Base-by-base conservation (phyloP, 1,140 invertebrate genomes). In the Achroia grisella region DNA sequence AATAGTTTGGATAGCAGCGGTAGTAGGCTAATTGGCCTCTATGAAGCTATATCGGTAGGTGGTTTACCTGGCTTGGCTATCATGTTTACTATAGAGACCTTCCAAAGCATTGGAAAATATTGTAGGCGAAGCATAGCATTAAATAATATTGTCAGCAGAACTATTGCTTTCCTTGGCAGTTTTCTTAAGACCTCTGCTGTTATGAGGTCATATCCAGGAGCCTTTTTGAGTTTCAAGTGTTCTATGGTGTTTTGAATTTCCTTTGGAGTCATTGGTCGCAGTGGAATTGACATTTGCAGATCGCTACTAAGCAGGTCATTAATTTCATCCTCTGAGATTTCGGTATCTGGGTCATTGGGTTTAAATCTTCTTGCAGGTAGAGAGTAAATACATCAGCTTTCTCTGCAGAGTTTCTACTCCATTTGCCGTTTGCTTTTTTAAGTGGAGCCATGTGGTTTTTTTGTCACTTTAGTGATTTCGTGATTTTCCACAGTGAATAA, bases 1-100 rank as follows among this genome's bases (percentile, higher is more conserved):
- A 70, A 62, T 10, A 68, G 0, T 52, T 79, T 74, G 8, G 53
- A 63, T 0, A 64, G 10, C 5, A 61, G 50, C 9, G 65, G 45
- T n/a, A 47, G 17, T 12, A 47, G 17, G 17, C 37, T 39, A 11
- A 47, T 47, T 0, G 45, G 45, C 23, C 36, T 39, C 13, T 47
- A 47, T 9, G 45, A 47, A 32, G 45, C 27, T 33, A 47, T 10
- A n/a, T 40, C 44, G n/a, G n/a, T n/a, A n/a, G n/a, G n/a, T n/a
- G n/a, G n/a, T n/a, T n/a, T n/a, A n/a, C n/a, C n/a, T n/a, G n/a
- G n/a, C n/a, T n/a, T n/a, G n/a, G n/a, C n/a, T n/a, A n/a, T n/a
- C n/a, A n/a, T n/a, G n/a, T n/a, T n/a, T n/a, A n/a, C n/a, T 32
- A 32, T 32, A 10, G 30, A 32, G 10, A 32, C 30, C 11, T 32